Base-by-base conservation (phyloP, 1,140 invertebrate genomes). In the Kradibia gibbosae region DNA sequence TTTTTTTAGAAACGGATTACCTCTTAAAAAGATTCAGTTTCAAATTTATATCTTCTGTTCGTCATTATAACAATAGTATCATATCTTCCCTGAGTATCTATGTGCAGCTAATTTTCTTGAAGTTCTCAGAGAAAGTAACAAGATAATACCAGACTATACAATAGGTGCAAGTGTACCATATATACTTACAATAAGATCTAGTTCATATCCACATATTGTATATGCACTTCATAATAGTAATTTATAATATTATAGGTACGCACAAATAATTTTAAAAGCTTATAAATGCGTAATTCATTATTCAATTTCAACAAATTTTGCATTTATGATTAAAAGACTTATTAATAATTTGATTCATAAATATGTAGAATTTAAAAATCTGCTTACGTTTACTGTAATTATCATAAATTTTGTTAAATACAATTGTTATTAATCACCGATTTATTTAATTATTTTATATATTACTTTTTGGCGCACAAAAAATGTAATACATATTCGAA, bases 141-240 rank as follows among this genome's bases (percentile, higher is more conserved):
- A 34, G 60, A 62, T 62, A 34, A 62, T 62, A 62, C 13, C 28
- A 62, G 28, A 62, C 28, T 62, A 62, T 31, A n/a, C n/a, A n/a
- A n/a, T n/a, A n/a, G n/a, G n/a, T n/a, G 28, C 25, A 60, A 60
- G 57, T 60, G 25, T 31, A 31, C 20, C 31, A 17, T 34, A 15
- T 62, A 34, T 62, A 34, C 15, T 36, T 1, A 62, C 31, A 31
- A 28, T 34, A 62, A 62, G 60, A 62, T 34, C 60, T 62, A 28
- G 31, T 62, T 10, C 31, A 34, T 34, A 62, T 62, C 34, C 34
- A 62, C 5, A 11, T 62, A 62, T 62, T 62, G 13, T 17, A 62
- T n/a, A n/a, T 62, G 3, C 15, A 62, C 31, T 62, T 34, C 31
- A 62, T 34, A 62, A 62, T 62, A 17, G 13, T 34, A 20, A 62